These are phyloP conservation scores for Mionectes macconnelli DNA, from an alignment of 2,113 vertebrate genomes.

Conservation along the genomic window DNA sequence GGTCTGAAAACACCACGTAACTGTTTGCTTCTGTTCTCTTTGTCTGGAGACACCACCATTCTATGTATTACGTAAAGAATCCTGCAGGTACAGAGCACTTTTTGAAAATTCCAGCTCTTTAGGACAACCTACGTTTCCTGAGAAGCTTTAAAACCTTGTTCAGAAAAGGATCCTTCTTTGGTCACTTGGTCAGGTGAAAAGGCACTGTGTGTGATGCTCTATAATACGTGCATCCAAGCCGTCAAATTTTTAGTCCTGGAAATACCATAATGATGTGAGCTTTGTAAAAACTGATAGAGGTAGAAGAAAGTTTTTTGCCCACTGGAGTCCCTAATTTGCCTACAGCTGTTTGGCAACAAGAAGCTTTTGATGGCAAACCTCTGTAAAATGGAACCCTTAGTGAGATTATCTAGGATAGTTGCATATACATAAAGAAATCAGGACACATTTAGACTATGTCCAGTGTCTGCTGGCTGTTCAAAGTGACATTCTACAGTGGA, in stretches of 20 bases:
- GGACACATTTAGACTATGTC: not conserved
- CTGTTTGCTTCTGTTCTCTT: not conserved
- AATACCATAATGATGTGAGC: not conserved
- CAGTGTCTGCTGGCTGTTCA: not conserved
- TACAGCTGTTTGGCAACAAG: not conserved
- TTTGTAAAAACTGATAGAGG: not conserved
- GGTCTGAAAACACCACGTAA: not conserved
- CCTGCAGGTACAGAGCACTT: not conserved
- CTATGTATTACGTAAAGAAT: not conserved
- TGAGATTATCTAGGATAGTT: not conserved
- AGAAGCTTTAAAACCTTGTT: not conserved
- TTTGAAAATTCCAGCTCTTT: not conserved
- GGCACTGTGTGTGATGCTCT: not conserved
- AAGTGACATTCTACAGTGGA: not conserved
- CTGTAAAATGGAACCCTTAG: not conserved
- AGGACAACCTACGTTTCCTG: not conserved
- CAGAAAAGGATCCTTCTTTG: not conserved
- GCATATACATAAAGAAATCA: not conserved
- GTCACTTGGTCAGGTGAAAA: not conserved
- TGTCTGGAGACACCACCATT: not conserved
- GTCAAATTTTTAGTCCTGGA: not conserved
- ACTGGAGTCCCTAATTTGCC: not conserved
- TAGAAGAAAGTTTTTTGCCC: not conserved
- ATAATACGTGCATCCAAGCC: not conserved
- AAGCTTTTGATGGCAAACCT: not conserved